Evolutionary conservation across 2,797 vertebrate genomes (phyloP).

Genomic region (Sitta carolinensis): DNA sequence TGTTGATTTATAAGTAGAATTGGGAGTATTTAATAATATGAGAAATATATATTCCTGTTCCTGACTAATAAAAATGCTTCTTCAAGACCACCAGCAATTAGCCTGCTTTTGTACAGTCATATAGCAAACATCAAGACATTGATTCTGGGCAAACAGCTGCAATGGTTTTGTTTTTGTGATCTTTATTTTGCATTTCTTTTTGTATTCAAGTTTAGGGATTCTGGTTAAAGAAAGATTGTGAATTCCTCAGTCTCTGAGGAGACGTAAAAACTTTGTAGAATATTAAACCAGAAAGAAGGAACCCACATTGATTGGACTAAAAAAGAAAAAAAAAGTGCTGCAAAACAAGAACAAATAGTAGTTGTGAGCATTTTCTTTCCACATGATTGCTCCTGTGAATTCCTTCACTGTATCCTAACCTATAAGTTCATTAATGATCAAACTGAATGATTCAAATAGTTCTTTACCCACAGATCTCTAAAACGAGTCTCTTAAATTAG

Average conservation of each 20-base stretch:
- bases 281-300: conserved; percentile 15
- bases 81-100: neutral
- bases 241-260: neutral
- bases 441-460: conserved; percentile 34
- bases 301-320: neutral
- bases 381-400: conserved; percentile 25
- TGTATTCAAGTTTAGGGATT: neutral
- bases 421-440: conserved; percentile 52
- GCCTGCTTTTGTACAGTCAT: neutral
- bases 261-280: neutral
- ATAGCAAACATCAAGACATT: neutral
- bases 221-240: neutral
- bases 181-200: neutral
- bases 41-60: neutral
- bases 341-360: neutral
- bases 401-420: conserved; percentile 8
- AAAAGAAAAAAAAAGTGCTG: neutral
- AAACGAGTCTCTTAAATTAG: neutral
- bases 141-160: neutral
- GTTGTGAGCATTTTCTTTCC: conserved; percentile 24
- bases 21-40: neutral
- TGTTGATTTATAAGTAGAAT: neutral
- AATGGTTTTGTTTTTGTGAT: neutral
- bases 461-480: neutral
- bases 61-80: neutral